Conservation (phyloP, 1,140 invertebrate species). For the Bombus waltoni region DNA sequence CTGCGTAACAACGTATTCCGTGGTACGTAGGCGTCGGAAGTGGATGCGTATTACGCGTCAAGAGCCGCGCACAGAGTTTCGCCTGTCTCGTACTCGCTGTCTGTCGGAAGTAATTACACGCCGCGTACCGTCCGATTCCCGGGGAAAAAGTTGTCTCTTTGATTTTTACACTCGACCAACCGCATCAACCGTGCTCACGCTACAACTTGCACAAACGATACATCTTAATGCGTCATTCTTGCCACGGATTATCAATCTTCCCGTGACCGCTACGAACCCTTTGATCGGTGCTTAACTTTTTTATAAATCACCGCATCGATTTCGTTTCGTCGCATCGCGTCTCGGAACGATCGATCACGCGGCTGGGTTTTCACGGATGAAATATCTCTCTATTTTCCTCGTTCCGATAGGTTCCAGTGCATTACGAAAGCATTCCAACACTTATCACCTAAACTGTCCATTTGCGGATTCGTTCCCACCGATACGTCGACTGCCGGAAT, state of each 20-base stretch:
- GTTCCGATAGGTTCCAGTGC: no score
- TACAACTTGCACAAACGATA: background rate
- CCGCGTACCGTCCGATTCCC: no score
- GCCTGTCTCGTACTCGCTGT: background rate
- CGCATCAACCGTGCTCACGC: background rate
- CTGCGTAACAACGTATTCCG: slow-evolving; percentile 4
- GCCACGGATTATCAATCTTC: slow-evolving; percentile 32
- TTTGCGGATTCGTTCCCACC: no score
- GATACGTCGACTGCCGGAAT: no score
- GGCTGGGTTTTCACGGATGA: background rate
- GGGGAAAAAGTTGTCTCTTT: background rate
- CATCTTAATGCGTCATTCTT: slow-evolving; percentile 21
- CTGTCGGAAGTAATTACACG: background rate
- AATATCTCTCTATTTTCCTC: background rate
- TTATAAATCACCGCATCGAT: slow-evolving; percentile 4
- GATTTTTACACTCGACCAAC: background rate
- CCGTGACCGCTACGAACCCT: slow-evolving; percentile 3
- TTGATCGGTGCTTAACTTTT: slow-evolving; percentile 29
- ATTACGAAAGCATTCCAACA: no score
- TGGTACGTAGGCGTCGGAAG: slow-evolving; percentile 26
- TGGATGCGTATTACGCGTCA: background rate
- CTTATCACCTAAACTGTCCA: no score
- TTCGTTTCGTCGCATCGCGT: background rate
- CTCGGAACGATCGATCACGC: slow-evolving; percentile 14
- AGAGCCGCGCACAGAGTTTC: background rate